Evolutionary conservation across 35 echinoderm and acorn worm genomes (phyloP), one percentile per base, ranked within the genome.

Genomic region (Lytechinus variegatus): DNA sequence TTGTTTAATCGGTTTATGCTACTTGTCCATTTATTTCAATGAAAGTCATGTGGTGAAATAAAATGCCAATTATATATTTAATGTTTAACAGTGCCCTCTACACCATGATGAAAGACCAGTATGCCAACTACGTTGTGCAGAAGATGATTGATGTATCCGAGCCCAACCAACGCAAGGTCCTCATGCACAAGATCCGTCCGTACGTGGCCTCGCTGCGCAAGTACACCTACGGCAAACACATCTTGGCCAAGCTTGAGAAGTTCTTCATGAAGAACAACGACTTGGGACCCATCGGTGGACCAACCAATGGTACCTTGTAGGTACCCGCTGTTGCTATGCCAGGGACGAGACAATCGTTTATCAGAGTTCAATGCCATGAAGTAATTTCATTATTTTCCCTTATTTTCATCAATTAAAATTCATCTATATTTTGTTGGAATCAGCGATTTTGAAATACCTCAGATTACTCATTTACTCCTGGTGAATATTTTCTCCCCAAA

Each of bases 81-180:
- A 44, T 44, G 33, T 44, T 56, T 89, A 95, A 99, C 94, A 99
- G 98, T 94, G 97, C 98, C 96, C 96, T 99, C 33, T 99, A 97
- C 88, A 99, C 98, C 16, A 99, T 99, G 98, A 99, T 99, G 98
- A 99, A 99, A 28, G 98, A 99, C 95, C 98, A 99, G 95, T 99
- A 99, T 88, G 98, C 98, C 92, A 99, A 99, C 98, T 99, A 99
- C 61, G 98, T 99, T 56, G 98, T 99, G 9, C 98, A 99, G 96
- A 99, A 99, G 96, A 99, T 99, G 98, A 99, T 99, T 12, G 98
- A 99, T 92, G 98, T 99, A 10, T 96, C 97, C n/a, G 98, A 99
- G 89, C 98, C 98, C 11, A 98, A 96, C 97, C 98, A 99, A 52
- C 97, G 98, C 87, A 97, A 97, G 94, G 94, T 99, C 29, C 96